Evolutionary conservation across 2,113 vertebrate genomes (phyloP), one percentile per base, ranked within the genome.

Genomic region (Scytalopus superciliaris): DNA sequence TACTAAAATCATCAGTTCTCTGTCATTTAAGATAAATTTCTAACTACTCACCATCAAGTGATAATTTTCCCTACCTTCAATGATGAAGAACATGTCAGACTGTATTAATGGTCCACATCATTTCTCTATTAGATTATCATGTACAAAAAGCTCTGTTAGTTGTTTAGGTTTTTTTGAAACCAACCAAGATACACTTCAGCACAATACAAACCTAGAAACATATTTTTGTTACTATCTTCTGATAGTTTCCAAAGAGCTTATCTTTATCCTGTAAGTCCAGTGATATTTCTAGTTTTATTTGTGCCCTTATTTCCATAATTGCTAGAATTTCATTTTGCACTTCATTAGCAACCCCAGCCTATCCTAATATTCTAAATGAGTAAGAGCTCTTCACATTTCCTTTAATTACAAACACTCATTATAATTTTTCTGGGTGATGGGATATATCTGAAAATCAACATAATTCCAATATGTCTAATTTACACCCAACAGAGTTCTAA

Each of bases 151-250:
- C 5, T 76, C 15, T 42, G 8, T 6, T 12, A 12, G 6, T 14
- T 42, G 2, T 63, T 69, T 12, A 6, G 12, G 1, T 1, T 7
- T 77, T 77, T 87, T 57, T 23, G 10, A 81, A 69, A 64, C 3
- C 30, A 87, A 3, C 12, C 15, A 57, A 84, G 50, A n/a, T 19
- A 23, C 6, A 63, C 1, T 10, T 50, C n/a, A 44, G 30, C 7
- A 42, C 0, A 0, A 81, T 5, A 40, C 2, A 60, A 81, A 21
- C 0, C 5, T 45, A 45, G 39, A 18, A 0, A 2, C 7, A 16
- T 53, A 42, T 68, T 75, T 68, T 33, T 6, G 0, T 9, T 42
- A 25, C 4, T 22, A 19, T 40, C 1, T 23, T 53, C 12, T 33
- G 4, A 19, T 12, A 59, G 15, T 35, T 84, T 53, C 7, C n/a